Evolutionary conservation across 2,113 vertebrate genomes (phyloP), one percentile per base, ranked within the genome.

Genomic region (Erythrolamprus reginae): DNA sequence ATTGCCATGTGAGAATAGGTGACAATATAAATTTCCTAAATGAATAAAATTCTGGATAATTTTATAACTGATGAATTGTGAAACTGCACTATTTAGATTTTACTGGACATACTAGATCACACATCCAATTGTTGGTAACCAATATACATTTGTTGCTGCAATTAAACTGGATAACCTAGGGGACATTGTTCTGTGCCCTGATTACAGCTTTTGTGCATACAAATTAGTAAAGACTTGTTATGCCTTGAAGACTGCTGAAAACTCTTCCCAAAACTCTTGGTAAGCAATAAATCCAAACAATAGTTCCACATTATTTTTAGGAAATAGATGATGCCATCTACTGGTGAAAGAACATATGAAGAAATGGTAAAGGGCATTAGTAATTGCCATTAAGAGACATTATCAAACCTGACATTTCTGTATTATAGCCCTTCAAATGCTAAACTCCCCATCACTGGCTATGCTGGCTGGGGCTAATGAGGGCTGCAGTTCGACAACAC

Each of bases 321-420:
- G 90, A 89, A 92, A 88, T 83, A 3, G 19, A 1, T 94, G 91
- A 93, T 96, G 95, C 93, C 94, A 94, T 87, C 95, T 93, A 92
- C 93, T 91, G 93, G 91, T 42, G 8, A 65, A 24, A 56, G 17
- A 48, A 15, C 48, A 58, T 82, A 92, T 84, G 84, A 89, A 77
- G 28, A 87, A n/a, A 52, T 82, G 1, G 56, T 28, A 12, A 6
- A 65, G n/a, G 13, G 61, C 5, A 33, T n/a, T 61, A 61, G 10
- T n/a, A 61, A n/a, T 15, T 70, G n/a, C n/a, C n/a, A 38, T 70
- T 70, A 70, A 65, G n/a, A 15, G 61, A 33, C n/a, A 33, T 15
- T 17, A 70, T 15, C 65, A 70, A 70, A 38, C 15, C 19, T 70
- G 17, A 70, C n/a, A 38, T 70, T 70, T 38, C n/a, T 19, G 2